Evolutionary conservation across 2,888 invertebrate species (phyloP).

Genomic region (Selenia dentaria): DNA sequence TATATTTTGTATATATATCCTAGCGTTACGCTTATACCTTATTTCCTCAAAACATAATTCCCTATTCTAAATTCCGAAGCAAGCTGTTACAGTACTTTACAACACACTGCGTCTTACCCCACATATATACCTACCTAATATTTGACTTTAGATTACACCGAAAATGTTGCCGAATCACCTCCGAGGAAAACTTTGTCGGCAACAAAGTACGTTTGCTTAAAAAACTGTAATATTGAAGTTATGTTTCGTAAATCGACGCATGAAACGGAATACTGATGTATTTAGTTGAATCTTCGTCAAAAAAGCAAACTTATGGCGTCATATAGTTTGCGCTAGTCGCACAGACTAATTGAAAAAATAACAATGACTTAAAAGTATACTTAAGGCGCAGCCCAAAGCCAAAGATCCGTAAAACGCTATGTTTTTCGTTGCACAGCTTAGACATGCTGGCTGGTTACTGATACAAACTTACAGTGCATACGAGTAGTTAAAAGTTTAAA

Average conservation of each 20-base stretch:
- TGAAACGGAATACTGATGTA: conserved; percentile 10
- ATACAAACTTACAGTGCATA: neutral
- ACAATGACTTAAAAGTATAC: too few species aligned
- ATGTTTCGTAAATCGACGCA: conserved; percentile 11
- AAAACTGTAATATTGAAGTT: conserved; percentile 12
- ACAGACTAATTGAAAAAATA: too few species aligned
- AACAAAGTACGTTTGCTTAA: conserved; percentile 6
- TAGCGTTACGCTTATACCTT: neutral
- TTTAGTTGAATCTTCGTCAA: neutral
- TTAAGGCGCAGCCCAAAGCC: too few species aligned
- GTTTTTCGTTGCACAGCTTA: too few species aligned
- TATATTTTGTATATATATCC: neutral
- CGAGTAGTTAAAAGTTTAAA: too few species aligned
- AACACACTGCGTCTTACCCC: conserved; percentile 11
- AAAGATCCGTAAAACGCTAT: too few species aligned
- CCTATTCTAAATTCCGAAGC: conserved; percentile 9
- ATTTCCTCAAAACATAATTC: conserved; percentile 3
- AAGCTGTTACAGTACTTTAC: conserved; percentile 20
- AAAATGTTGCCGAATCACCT: conserved; percentile 7
- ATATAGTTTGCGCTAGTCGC: too few species aligned
- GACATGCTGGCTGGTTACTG: neutral
- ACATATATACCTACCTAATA: conserved; percentile 8
- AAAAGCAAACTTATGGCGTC: neutral
- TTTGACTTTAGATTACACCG: conserved; percentile 6
- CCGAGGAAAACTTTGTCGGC: conserved; percentile 10